Evolutionary conservation across 2,888 invertebrate species (phyloP).

Genomic region (Platerodrilus igneus): DNA sequence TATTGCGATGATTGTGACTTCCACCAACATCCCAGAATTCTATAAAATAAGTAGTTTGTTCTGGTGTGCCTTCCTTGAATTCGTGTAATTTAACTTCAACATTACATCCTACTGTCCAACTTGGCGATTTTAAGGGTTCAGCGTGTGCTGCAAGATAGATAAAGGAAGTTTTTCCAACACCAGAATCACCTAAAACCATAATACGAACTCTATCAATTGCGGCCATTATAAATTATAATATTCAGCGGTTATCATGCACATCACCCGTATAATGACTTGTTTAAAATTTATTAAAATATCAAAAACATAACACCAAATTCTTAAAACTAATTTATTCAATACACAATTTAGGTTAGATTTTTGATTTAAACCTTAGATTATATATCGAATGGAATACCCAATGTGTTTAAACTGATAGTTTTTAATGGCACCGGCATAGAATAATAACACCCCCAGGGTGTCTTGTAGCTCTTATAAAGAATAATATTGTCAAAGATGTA

Average conservation of each 20-base stretch:
- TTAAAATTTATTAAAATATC: neutral
- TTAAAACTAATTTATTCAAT: constrained; percentile 1
- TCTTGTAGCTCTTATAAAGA: too few species aligned
- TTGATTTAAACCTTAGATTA: too few species aligned
- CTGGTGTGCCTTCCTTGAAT: constrained; percentile 89
- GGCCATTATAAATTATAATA: constrained; percentile 56
- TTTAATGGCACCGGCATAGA: too few species aligned
- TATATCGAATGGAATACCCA: too few species aligned
- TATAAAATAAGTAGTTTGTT: constrained; percentile 85
- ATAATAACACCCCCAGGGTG: too few species aligned
- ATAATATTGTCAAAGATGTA: too few species aligned
- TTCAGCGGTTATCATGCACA: too few species aligned
- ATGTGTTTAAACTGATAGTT: too few species aligned
- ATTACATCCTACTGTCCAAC: constrained; percentile 95
- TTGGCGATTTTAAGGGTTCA: constrained; percentile 77
- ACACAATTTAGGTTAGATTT: too few species aligned
- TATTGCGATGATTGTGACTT: constrained; percentile 86
- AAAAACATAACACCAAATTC: neutral
- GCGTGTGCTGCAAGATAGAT: constrained; percentile 87
- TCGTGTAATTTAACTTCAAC: constrained; percentile 94
- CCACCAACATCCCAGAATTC: constrained; percentile 98
- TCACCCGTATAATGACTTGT: neutral
- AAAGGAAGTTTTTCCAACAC: constrained; percentile 95
- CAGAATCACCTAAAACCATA: constrained; percentile 85
- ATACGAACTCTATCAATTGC: constrained; percentile 87